A percentile compares a stretch with the other conserved stretches of the same genome.
These are phyloP conservation scores for Pygathrix nemaeus DNA, from an alignment of 2,113 vertebrate species.

Conservation along the genomic window DNA sequence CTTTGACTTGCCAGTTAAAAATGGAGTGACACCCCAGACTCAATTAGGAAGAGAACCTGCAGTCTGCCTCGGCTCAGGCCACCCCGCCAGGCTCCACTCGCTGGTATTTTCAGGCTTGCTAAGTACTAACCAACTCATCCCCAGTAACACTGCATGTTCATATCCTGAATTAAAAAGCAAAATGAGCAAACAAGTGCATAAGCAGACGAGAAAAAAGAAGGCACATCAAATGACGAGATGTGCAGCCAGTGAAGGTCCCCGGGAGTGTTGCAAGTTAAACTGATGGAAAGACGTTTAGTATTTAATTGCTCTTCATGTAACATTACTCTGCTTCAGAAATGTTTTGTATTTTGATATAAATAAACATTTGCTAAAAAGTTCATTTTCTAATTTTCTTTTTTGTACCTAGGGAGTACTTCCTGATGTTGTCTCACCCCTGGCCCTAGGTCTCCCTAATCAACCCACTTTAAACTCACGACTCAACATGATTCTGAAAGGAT, in stretches of 20 bases:
- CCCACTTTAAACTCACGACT: neutral
- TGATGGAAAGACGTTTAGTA: slow-evolving; percentile 72
- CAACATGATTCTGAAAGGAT: neutral
- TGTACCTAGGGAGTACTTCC: neutral
- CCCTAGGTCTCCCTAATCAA: neutral
- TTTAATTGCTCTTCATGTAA: slow-evolving; percentile 87
- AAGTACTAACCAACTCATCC: slow-evolving; percentile 78
- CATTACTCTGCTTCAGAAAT: slow-evolving; percentile 89
- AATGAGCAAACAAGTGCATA: neutral
- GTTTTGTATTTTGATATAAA: slow-evolving; percentile 92
- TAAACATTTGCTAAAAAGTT: slow-evolving; percentile 87
- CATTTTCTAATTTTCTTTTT: slow-evolving; percentile 31
- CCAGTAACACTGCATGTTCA: slow-evolving; percentile 84
- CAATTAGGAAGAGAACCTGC: slow-evolving; percentile 39
- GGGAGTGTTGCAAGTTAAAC: slow-evolving; percentile 80
- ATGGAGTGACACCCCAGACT: slow-evolving; percentile 5
- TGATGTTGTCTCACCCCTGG: neutral
- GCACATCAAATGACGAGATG: neutral
- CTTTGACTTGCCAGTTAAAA: slow-evolving; percentile 76
- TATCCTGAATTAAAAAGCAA: slow-evolving; percentile 59
- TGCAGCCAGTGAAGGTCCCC: slow-evolving; percentile 77
- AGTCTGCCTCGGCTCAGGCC: slow-evolving; percentile 76
- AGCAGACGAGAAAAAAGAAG: neutral
- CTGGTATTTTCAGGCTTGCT: slow-evolving; percentile 85
- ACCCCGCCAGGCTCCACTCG: slow-evolving; percentile 74